Evolutionary conservation across 2,888 invertebrate genomes (phyloP).

Genomic region (Serripes groenlandicus): DNA sequence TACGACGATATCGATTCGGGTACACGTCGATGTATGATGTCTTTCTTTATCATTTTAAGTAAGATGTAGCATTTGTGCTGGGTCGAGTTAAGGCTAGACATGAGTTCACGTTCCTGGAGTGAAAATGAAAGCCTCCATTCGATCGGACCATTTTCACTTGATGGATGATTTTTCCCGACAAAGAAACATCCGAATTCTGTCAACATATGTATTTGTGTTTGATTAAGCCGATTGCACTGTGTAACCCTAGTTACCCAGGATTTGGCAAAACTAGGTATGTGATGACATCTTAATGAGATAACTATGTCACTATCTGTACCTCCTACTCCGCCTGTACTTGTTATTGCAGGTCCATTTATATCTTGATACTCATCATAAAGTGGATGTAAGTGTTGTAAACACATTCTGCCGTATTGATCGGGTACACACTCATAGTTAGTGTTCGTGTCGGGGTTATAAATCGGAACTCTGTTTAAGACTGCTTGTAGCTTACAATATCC

Average conservation of each 20-base stretch:
- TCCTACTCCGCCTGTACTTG: background rate
- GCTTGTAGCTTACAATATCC: slow-evolving; percentile 21
- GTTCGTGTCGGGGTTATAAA: background rate
- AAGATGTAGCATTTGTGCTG: slow-evolving; percentile 39
- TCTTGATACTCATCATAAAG: background rate
- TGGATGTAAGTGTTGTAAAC: background rate
- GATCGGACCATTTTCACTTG: background rate
- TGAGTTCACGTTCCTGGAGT: slow-evolving; percentile 26
- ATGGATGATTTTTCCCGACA: background rate
- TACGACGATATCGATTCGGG: slow-evolving; percentile 3
- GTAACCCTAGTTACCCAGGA: background rate
- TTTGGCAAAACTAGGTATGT: slow-evolving; percentile 1
- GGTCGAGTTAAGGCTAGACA: slow-evolving; percentile 30
- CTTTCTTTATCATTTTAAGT: slow-evolving; percentile 32
- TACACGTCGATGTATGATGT: slow-evolving; percentile 5
- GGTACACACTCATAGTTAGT: background rate
- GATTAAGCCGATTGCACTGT: background rate
- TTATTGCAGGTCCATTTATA: background rate
- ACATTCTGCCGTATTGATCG: background rate
- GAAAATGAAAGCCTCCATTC: slow-evolving; percentile 45
- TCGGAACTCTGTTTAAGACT: background rate
- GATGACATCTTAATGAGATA: background rate
- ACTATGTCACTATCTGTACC: background rate
- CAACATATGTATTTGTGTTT: background rate
- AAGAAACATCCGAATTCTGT: background rate